phyloP scores from a whole-genome alignment of 2,797 vertebrate genomes.

The Cynopterus sphinx region DNA sequence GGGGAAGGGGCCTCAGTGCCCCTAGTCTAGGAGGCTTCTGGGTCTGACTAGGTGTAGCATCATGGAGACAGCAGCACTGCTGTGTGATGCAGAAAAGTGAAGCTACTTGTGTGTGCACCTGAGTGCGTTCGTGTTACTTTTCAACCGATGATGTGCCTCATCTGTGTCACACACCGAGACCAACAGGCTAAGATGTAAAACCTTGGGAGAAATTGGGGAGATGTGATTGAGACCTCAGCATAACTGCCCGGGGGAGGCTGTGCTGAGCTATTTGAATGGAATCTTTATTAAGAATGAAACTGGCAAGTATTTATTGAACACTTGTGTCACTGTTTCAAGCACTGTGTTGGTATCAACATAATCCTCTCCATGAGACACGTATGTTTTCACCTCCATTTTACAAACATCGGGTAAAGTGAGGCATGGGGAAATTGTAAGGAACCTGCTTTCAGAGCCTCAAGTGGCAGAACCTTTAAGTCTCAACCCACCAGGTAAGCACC shows the following conservation, averaged over 20 bases:
- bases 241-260: neutral
- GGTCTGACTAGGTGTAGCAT: neutral
- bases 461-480: neutral
- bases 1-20: neutral
- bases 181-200: neutral
- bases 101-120: neutral
- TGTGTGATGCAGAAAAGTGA: neutral
- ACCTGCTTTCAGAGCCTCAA: neutral
- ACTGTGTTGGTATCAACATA: neutral
- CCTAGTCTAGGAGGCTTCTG: neutral
- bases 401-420: too few relatives aligned
- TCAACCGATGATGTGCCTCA: neutral
- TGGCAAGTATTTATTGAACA: conserved; percentile 29
- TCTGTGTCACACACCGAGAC: neutral
- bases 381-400: neutral
- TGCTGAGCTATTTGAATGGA: neutral
- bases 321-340: conserved; percentile 34
- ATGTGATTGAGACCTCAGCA: accelerated
- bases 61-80: neutral
- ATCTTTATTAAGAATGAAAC: conserved; percentile 50
- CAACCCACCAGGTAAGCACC: neutral
- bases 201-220: neutral
- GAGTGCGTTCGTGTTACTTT: neutral
- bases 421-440: accelerated
- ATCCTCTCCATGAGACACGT: too few relatives aligned